Percentiles rank a stretch among this genome's conserved stretches.
phyloP scores from a whole-genome alignment of 2,888 invertebrate species.

The Ormyrus thymus region DNA sequence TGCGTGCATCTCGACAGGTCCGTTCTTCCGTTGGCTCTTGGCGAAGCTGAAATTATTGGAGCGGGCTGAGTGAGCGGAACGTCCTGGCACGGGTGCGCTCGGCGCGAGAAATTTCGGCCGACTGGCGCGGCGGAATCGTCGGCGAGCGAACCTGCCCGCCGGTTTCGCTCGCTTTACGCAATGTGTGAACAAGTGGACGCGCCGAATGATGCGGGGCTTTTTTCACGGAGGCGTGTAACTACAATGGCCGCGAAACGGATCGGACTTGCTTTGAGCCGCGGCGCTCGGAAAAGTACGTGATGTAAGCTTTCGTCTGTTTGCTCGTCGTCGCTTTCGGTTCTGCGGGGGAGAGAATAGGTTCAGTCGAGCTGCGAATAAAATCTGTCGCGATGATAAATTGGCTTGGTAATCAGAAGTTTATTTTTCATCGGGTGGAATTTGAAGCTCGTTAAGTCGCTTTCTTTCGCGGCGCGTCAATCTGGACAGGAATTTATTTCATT shows the following conservation, averaged over 20 bases:
- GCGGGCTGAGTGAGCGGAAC: background rate
- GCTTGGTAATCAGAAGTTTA: too few species aligned
- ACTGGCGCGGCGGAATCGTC: background rate
- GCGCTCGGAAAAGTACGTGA: too few species aligned
- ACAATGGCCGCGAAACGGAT: background rate
- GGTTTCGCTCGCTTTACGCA: background rate
- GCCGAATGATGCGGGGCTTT: background rate
- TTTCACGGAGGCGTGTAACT: background rate
- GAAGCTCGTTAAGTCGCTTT: too few species aligned
- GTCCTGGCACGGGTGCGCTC: background rate
- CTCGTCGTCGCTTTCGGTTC: too few species aligned
- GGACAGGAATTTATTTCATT: too few species aligned
- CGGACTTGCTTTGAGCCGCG: background rate
- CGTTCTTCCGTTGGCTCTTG: background rate
- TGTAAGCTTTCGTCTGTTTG: too few species aligned
- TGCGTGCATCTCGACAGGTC: slow-evolving; percentile 2
- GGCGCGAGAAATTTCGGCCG: background rate
- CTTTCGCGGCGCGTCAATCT: too few species aligned
- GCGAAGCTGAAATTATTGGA: background rate
- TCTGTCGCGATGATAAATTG: too few species aligned
- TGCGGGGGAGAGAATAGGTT: too few species aligned
- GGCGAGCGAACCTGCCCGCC: background rate
- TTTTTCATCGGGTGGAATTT: too few species aligned
- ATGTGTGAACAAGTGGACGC: slow-evolving; percentile 8
- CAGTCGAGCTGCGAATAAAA: too few species aligned